phyloP scores from a whole-genome alignment of 2,888 invertebrate genomes.

The Timandra comae region DNA sequence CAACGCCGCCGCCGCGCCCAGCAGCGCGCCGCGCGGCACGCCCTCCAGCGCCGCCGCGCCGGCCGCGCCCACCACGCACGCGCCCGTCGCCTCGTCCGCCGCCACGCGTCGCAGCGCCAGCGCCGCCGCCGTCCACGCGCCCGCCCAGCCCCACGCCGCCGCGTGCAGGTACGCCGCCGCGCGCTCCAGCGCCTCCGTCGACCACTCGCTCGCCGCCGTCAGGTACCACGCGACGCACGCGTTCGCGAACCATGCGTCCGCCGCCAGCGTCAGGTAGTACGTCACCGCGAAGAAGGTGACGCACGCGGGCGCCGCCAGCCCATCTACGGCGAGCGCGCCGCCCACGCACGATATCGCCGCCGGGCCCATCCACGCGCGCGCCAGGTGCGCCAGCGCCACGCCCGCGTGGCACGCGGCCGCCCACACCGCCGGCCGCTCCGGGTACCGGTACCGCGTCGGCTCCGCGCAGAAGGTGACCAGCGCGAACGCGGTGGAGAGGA shows the following conservation, averaged over 20 bases:
- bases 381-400: constrained; percentile 84
- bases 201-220: constrained; percentile 94
- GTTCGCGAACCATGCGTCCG: constrained; percentile 91
- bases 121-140: constrained; percentile 89
- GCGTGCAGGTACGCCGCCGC: constrained; percentile 91
- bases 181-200: constrained; percentile 92
- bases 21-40: constrained; percentile 78
- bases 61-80: constrained; percentile 83
- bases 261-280: constrained; percentile 87
- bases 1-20: constrained; percentile 83
- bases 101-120: constrained; percentile 86
- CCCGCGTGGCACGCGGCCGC: constrained; percentile 91
- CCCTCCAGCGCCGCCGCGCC: constrained; percentile 79
- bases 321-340: constrained; percentile 62
- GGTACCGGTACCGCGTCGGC: constrained; percentile 92
- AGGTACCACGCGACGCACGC: constrained; percentile 93
- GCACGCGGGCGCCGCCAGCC: constrained; percentile 77
- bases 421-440: constrained; percentile 94
- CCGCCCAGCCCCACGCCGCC: constrained; percentile 91
- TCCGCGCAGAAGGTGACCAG: constrained; percentile 93
- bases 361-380: constrained; percentile 79
- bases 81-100: constrained; percentile 87
- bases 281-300: constrained; percentile 84
- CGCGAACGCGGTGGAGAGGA: constrained; percentile 89
- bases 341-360: constrained; percentile 51